phyloP scores from a whole-genome alignment of 2,888 invertebrate genomes.

The Leptarthrus brevirostris region DNA sequence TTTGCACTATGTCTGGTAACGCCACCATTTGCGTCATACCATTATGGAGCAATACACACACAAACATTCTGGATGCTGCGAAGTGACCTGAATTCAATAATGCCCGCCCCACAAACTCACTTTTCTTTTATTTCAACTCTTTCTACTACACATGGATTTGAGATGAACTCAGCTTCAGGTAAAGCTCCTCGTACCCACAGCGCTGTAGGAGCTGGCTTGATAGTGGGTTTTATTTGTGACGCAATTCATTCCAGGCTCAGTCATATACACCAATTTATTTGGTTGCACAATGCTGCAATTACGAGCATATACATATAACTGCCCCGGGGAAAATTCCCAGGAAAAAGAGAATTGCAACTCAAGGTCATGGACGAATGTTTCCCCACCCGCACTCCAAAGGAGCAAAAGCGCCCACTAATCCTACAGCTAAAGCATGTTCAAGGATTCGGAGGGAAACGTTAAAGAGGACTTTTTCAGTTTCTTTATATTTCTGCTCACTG shows the following conservation, averaged over 20 bases:
- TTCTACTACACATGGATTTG: conserved; percentile 3
- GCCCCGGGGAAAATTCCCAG: conserved; percentile 39
- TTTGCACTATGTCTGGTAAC: conserved; percentile 34
- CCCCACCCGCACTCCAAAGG: conserved; percentile 1
- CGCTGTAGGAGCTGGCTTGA: conserved; percentile 7
- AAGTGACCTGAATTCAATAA: conserved; percentile 32
- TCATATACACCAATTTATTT: conserved; percentile 21
- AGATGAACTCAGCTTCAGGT: neutral
- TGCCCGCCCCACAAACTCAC: conserved; percentile 29
- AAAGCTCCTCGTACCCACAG: neutral
- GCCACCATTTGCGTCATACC: conserved; percentile 1
- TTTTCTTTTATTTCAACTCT: conserved; percentile 6
- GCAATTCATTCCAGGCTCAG: conserved; percentile 29
- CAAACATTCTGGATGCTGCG: conserved; percentile 14
- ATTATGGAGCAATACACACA: neutral
- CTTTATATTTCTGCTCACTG: neutral
- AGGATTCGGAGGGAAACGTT: neutral
- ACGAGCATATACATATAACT: conserved; percentile 20
- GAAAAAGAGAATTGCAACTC: conserved; percentile 37
- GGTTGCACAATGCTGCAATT: conserved; percentile 32
- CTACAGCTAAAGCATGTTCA: neutral
- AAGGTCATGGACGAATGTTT: conserved; percentile 37
- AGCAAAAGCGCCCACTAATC: neutral
- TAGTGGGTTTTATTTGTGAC: conserved; percentile 6
- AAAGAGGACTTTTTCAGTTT: neutral